phyloP scores from a whole-genome alignment of 2,797 vertebrate genomes.

The Rhinatrema bivittatum region DNA sequence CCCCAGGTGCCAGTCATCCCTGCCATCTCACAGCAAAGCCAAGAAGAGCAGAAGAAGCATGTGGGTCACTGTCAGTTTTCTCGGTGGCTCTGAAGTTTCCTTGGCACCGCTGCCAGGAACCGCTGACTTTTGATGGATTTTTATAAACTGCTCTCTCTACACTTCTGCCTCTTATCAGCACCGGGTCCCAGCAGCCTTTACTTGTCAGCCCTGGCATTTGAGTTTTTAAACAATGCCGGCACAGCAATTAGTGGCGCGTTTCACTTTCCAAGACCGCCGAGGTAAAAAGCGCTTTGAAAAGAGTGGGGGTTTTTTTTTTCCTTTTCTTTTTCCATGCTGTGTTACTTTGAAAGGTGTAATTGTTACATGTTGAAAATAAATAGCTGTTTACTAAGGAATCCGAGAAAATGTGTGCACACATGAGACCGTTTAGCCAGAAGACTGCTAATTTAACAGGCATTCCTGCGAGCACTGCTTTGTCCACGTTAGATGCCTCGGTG shows the following conservation, averaged over 20 bases:
- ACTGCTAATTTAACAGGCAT: background rate
- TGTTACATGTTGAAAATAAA: too few species aligned
- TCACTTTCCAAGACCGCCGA: slow-evolving; percentile 8
- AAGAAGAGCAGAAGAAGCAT: slow-evolving; percentile 5
- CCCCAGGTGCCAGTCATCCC: slow-evolving; percentile 14
- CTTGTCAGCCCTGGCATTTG: background rate
- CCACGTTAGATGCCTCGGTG: too few species aligned
- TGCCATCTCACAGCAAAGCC: slow-evolving; percentile 20
- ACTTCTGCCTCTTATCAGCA: slow-evolving; percentile 18
- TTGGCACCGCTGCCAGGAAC: background rate
- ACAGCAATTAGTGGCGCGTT: slow-evolving; percentile 33
- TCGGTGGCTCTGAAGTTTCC: slow-evolving; percentile 16
- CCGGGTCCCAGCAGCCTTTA: slow-evolving; percentile 2
- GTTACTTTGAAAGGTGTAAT: too few species aligned
- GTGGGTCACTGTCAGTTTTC: slow-evolving; percentile 5
- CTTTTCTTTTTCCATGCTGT: too few species aligned
- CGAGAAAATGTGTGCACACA: too few species aligned
- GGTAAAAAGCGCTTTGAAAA: slow-evolving; percentile 22
- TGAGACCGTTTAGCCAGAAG: too few species aligned
- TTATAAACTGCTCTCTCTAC: background rate
- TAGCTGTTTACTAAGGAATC: too few species aligned
- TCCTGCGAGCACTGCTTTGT: too few species aligned
- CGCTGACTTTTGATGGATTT: slow-evolving; percentile 12
- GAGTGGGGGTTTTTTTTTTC: too few species aligned
- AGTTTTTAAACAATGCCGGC: slow-evolving; percentile 2